phyloP scores from a whole-genome alignment of 2,113 vertebrate species.

The Podiceps cristatus region DNA sequence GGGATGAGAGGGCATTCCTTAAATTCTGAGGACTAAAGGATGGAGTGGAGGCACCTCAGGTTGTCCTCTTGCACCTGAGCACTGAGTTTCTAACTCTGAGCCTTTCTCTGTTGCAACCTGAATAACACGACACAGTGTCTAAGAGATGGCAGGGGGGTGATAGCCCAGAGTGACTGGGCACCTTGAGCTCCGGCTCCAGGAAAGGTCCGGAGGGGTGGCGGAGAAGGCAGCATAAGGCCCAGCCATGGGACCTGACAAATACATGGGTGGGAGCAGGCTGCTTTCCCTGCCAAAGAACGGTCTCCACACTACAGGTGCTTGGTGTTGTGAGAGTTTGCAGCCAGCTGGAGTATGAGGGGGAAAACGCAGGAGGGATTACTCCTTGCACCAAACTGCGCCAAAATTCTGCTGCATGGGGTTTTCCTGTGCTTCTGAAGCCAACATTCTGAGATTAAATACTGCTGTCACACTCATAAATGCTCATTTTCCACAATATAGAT shows the following conservation, averaged over 20 bases:
- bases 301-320: neutral
- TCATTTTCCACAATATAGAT: neutral
- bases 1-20: neutral
- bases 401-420: neutral
- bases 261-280: neutral
- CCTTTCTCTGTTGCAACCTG: neutral
- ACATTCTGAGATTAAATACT: neutral
- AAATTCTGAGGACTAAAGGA: neutral
- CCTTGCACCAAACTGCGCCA: accelerated
- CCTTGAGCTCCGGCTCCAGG: neutral
- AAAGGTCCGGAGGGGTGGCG: neutral
- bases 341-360: neutral
- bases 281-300: neutral
- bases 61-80: neutral
- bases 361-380: neutral
- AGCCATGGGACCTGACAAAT: neutral
- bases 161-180: neutral
- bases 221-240: neutral
- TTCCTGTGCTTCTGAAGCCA: neutral
- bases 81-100: neutral
- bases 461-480: neutral
- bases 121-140: neutral
- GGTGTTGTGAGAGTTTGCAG: neutral
- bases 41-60: neutral
- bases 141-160: neutral